phyloP scores from a whole-genome alignment of 2,888 invertebrate species.

The Nycteola revayana region DNA sequence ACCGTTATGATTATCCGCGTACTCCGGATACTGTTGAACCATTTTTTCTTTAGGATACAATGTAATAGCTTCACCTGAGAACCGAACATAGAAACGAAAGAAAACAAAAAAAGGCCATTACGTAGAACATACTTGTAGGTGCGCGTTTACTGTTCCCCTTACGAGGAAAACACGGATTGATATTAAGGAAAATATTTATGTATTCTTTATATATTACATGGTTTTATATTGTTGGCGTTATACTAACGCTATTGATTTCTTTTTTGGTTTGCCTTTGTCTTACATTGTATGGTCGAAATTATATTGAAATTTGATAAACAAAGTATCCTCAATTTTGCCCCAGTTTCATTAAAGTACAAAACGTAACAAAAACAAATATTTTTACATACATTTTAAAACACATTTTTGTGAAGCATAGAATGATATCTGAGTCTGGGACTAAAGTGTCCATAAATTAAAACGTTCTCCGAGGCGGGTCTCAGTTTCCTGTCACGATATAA shows the following conservation, averaged over 20 bases:
- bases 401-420: slow-evolving; percentile 33
- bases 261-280: too few relatives aligned
- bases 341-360: too few relatives aligned
- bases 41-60: slow-evolving; percentile 42
- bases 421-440: slow-evolving; percentile 30
- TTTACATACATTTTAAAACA: slow-evolving; percentile 29
- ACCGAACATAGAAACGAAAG: slow-evolving; percentile 34
- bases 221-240: slow-evolving; percentile 20
- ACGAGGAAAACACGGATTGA: slow-evolving; percentile 43
- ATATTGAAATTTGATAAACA: too few relatives aligned
- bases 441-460: slow-evolving; percentile 70
- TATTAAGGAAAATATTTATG: slow-evolving; percentile 38
- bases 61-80: slow-evolving; percentile 46
- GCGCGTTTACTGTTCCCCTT: slow-evolving; percentile 38
- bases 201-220: slow-evolving; percentile 29
- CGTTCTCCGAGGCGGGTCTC: slow-evolving; percentile 57
- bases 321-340: too few relatives aligned
- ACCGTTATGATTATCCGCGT: slow-evolving; percentile 58
- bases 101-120: slow-evolving; percentile 57
- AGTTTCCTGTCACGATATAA: slow-evolving; percentile 64
- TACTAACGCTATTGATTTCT: slow-evolving; percentile 10
- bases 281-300: too few relatives aligned
- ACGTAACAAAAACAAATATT: too few relatives aligned
- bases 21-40: slow-evolving; percentile 29
- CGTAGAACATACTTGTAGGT: slow-evolving; percentile 34